These are phyloP conservation scores for Cephus cinctus DNA, from an alignment of 1,140 invertebrate species.

Conservation along the genomic window DNA sequence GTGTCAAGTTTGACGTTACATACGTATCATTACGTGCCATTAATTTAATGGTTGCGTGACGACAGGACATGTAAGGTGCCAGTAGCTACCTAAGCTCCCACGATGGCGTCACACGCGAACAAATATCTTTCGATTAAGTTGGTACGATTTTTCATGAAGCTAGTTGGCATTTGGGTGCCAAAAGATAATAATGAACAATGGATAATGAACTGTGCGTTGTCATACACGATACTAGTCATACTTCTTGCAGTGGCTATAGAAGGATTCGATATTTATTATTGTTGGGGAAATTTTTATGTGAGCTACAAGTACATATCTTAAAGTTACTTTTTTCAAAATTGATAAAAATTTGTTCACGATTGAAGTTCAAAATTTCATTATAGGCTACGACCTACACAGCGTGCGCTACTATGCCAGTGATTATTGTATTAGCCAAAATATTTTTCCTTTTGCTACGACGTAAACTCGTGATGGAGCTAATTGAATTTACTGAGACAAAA, in stretches of 20 bases:
- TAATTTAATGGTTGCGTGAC: not conserved
- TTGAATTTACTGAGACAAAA: not conserved
- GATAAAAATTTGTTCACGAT: conserved; percentile 6
- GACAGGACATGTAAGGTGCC: not conserved
- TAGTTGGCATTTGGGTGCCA: not conserved
- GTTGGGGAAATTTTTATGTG: conserved; percentile 25
- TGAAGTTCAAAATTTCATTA: no score
- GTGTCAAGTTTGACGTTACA: conserved; percentile 6
- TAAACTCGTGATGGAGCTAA: not conserved
- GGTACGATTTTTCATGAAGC: not conserved
- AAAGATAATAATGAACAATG: conserved; percentile 12
- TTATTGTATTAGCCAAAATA: conserved; percentile 26
- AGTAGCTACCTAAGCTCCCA: not conserved
- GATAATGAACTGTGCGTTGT: conserved; percentile 12
- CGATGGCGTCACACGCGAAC: not conserved
- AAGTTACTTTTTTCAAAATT: not conserved
- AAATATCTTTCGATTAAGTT: not conserved
- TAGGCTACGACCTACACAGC: conserved; percentile 21
- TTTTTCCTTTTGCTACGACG: not conserved
- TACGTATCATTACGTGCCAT: conserved; percentile 1
- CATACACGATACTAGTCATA: conserved; percentile 20
- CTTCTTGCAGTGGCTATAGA: conserved; percentile 20
- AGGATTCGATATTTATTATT: conserved; percentile 24
- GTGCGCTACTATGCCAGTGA: conserved; percentile 19
- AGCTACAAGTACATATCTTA: conserved; percentile 6